A percentile compares a stretch with the other conserved stretches of the same genome.
Conservation (phyloP, 1,140 invertebrate species). For the Zeugodacus cucurbitae region DNA sequence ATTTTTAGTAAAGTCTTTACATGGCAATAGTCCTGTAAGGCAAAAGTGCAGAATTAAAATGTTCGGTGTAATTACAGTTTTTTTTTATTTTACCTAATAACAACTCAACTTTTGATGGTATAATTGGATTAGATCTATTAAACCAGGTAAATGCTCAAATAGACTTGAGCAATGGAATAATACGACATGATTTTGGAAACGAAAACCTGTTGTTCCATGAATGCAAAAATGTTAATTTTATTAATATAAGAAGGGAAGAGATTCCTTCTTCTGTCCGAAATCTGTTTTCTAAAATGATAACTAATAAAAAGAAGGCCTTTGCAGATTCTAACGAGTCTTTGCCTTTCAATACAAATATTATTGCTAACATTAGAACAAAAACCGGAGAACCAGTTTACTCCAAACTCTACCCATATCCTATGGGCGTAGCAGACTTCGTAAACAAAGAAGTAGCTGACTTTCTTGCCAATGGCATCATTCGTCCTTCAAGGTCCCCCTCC, state of each 20-base stretch:
- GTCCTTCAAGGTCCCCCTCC: slow-evolving; percentile 32
- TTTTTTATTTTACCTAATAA: no score
- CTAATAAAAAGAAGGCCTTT: neutral
- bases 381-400: no score
- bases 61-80: neutral
- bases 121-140: neutral
- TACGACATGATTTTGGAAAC: neutral
- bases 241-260: neutral
- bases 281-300: neutral
- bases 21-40: neutral
- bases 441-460: slow-evolving; percentile 4
- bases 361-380: no score
- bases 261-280: neutral
- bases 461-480: slow-evolving; percentile 10
- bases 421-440: neutral
- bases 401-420: slow-evolving; percentile 40
- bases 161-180: neutral
- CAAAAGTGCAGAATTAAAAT: neutral
- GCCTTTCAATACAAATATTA: neutral
- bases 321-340: neutral
- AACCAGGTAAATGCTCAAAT: neutral
- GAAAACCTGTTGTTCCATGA: neutral
- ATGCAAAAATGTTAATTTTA: neutral
- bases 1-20: neutral
- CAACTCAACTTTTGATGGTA: neutral